Evolutionary conservation across 1,140 invertebrate genomes (phyloP), one percentile per base, ranked within the genome.

Genomic region (Eupristina koningsbergeri): DNA sequence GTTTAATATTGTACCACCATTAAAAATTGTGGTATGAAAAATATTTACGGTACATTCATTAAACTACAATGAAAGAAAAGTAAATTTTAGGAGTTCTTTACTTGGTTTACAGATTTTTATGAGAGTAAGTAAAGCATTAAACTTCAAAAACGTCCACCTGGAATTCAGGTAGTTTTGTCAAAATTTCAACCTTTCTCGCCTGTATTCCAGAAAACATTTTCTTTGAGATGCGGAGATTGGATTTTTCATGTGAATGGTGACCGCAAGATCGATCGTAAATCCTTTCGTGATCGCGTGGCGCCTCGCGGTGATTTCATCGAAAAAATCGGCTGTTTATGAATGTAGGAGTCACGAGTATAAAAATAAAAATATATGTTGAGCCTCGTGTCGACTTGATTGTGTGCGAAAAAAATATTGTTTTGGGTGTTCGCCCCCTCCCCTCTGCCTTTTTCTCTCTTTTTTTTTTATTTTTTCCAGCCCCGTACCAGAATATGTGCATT

Each of bases 271-370:
- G 63, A 11, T 11, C 63, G 11, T 64, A 74, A 74, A 50, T 50
- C 50, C 19, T 5, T 74, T 29, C 45, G 8, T 6, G 45, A 26
- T 74, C 80, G 69, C 80, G 29, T 82, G 31, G 81, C 64, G 83
- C 41, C 69, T 74, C 50, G 47, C 64, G 61, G 50, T 63, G 74
- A 75, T 87, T 86, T 86, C 81, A 80, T 75, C 80, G 73, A 84
- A 86, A 85, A 79, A 50, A 81, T 74, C 50, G 69, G 47, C 47
- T 17, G 80, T 15, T 0, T 13, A 50, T 26, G 63, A 69, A 36
- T 50, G 36, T n/a, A 50, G 29, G 22, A 47, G 63, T 45, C 41
- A 19, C 41, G 39, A 64, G 58, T 82, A 39, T 50, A 76, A 64
- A 82, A 64, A 39, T 50, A 76, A 64, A 82, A 64, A 76, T 82